Conservation (phyloP, 2,888 invertebrate genomes). For the Idaea aversata region DNA sequence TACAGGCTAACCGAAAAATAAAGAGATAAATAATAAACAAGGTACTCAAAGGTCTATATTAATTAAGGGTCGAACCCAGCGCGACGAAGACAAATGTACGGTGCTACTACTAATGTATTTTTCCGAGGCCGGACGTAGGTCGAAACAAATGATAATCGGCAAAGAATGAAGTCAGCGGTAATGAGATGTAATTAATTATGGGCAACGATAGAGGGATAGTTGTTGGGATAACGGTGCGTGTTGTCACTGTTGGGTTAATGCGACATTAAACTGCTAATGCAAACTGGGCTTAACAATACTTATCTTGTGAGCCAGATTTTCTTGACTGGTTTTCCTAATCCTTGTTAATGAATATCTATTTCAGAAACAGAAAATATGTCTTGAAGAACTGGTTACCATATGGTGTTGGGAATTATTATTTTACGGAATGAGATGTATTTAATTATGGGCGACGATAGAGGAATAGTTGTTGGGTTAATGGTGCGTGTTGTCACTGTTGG, state of each 20-base stretch:
- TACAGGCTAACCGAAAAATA: neutral
- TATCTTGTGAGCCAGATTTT: neutral
- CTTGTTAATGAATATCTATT: neutral
- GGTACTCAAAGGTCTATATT: slow-evolving; percentile 74
- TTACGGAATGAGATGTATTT: too few species aligned
- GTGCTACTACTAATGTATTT: slow-evolving; percentile 72
- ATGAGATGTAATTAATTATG: slow-evolving; percentile 70
- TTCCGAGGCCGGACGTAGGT: slow-evolving; percentile 56
- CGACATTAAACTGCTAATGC: neutral
- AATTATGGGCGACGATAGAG: too few species aligned
- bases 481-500: slow-evolving; percentile 13
- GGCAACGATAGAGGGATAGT: slow-evolving; percentile 38
- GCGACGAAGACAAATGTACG: slow-evolving; percentile 76
- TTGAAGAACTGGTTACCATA: too few species aligned
- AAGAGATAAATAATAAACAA: slow-evolving; percentile 41
- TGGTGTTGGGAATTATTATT: too few species aligned
- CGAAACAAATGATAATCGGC: slow-evolving; percentile 79
- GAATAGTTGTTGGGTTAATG: too few species aligned
- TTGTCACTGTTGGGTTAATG: slow-evolving; percentile 10
- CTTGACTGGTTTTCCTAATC: neutral
- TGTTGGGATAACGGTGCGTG: slow-evolving; percentile 19
- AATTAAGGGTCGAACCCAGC: slow-evolving; percentile 71
- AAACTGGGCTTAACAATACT: neutral
- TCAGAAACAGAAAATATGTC: neutral
- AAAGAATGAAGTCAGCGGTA: slow-evolving; percentile 72